These are phyloP conservation scores for Fabriciana adippe DNA, from an alignment of 2,888 invertebrate genomes.

Conservation along the genomic window DNA sequence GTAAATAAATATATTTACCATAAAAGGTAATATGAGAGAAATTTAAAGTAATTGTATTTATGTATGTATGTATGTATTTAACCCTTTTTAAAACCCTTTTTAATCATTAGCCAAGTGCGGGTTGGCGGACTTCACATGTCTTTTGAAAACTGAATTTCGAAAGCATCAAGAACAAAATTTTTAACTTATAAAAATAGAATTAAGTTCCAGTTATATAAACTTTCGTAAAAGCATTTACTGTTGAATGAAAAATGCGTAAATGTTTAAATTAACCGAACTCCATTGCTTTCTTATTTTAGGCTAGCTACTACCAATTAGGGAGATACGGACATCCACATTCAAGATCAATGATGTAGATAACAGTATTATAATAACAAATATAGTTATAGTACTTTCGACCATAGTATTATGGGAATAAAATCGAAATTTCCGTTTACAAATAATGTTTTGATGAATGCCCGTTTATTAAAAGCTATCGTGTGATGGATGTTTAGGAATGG, in stretches of 20 bases:
- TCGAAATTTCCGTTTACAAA: slow-evolving; percentile 5
- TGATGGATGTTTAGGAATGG: slow-evolving; percentile 30
- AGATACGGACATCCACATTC: slow-evolving; percentile 32
- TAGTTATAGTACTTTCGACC: slow-evolving; percentile 12
- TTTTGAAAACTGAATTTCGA: too few species aligned
- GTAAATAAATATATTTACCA: too few species aligned
- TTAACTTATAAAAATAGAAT: too few species aligned
- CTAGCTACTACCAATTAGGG: slow-evolving; percentile 34
- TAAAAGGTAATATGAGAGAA: too few species aligned
- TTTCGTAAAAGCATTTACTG: background rate
- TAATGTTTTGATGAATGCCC: slow-evolving; percentile 9
- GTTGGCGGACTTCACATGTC: too few species aligned
- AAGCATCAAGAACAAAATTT: too few species aligned
- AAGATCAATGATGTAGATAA: slow-evolving; percentile 35
- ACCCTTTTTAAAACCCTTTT: too few species aligned
- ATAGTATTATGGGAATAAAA: background rate
- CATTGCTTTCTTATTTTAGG: slow-evolving; percentile 21
- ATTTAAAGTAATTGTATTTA: too few species aligned
- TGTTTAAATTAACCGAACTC: slow-evolving; percentile 8
- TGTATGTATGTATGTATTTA: too few species aligned
- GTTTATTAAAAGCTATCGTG: slow-evolving; percentile 19
- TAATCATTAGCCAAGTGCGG: too few species aligned
- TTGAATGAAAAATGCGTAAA: background rate
- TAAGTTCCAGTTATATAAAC: background rate
- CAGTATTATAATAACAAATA: slow-evolving; percentile 7